Evolutionary conservation across 2,113 vertebrate genomes (phyloP).

Genomic region (Labeo rohita): DNA sequence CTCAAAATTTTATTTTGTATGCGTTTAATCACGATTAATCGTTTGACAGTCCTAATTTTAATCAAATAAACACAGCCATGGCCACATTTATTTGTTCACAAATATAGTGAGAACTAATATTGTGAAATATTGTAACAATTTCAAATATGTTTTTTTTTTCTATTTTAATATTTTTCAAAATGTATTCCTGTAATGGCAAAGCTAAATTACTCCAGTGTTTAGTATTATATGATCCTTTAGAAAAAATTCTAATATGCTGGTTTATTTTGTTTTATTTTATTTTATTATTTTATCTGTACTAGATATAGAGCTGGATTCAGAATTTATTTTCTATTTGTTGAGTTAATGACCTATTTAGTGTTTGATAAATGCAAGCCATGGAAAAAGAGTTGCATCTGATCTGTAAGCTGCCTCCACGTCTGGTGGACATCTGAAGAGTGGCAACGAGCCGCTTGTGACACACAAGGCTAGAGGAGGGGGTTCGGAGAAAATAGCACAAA

Average conservation of each 20-base stretch:
- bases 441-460: neutral
- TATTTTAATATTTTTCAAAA: neutral
- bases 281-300: neutral
- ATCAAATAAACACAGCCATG: no score
- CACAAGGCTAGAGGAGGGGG: slow-evolving; percentile 10
- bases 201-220: neutral
- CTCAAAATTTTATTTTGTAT: no score
- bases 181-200: neutral
- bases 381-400: neutral
- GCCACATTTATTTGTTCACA: neutral
- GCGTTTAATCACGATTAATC: no score
- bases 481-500: slow-evolving; percentile 44
- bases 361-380: neutral
- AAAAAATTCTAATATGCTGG: neutral
- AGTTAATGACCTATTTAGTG: neutral
- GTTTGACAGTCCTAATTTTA: no score
- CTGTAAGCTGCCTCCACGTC: neutral
- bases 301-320: no score
- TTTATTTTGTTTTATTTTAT: no score
- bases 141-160: neutral
- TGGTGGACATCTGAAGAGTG: slow-evolving; percentile 19
- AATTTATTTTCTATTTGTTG: no score
- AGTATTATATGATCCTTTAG: neutral
- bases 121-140: neutral
- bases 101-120: neutral